Percentiles rank a stretch among this genome's conserved stretches.
Evolutionary conservation across 1,140 invertebrate genomes (phyloP).

Genomic region (Eupristina koningsbergeri): DNA sequence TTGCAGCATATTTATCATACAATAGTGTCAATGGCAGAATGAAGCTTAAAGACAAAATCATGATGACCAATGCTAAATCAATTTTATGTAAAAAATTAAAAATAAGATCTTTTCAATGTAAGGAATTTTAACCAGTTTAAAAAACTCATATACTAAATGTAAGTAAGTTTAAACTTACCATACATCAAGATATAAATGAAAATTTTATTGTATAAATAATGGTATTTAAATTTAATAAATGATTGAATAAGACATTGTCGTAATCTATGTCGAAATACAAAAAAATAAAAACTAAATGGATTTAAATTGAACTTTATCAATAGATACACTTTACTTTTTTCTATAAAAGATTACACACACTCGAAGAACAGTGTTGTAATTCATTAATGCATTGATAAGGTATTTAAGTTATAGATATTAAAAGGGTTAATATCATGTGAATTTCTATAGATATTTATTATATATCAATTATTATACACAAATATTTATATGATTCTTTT

Average conservation of each 20-base stretch:
- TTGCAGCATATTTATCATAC: not conserved
- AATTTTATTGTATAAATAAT: not conserved
- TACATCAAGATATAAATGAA: not conserved
- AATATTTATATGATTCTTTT: constrained; percentile 6
- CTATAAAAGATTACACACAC: not conserved
- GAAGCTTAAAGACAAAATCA: not conserved
- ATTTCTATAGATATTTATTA: not conserved
- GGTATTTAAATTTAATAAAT: not conserved
- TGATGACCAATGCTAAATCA: not conserved
- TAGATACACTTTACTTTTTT: not conserved
- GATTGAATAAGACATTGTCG: not conserved
- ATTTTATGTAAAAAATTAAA: not conserved
- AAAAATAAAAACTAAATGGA: not conserved
- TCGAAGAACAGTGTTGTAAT: not conserved
- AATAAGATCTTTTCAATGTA: not conserved
- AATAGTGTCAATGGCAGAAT: not conserved
- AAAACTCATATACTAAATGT: no score
- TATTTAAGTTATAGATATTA: not conserved
- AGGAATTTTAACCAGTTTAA: no score
- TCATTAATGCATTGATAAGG: not conserved
- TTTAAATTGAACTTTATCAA: not conserved
- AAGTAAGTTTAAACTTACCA: not conserved
- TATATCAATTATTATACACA: no score
- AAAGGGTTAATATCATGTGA: not conserved
- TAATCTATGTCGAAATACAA: not conserved